Conservation (phyloP, 2,113 vertebrate species). For the Tachycineta bicolor region DNA sequence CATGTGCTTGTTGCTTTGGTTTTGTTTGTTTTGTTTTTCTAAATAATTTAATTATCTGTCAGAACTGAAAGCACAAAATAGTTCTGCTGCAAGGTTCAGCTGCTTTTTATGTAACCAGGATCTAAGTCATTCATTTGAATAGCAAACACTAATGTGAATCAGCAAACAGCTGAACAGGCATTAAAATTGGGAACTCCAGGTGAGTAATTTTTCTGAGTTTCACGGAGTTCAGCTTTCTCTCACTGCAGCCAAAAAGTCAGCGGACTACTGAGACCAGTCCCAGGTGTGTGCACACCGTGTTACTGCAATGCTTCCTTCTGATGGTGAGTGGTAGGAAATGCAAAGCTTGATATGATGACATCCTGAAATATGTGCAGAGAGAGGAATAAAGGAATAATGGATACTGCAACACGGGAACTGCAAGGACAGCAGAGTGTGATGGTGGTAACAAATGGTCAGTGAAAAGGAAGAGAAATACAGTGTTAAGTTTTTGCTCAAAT, state of each 20-base stretch:
- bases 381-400: neutral
- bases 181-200: neutral
- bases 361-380: neutral
- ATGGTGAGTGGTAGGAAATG: neutral
- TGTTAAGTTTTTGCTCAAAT: neutral
- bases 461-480: neutral
- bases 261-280: neutral
- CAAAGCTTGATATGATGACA: neutral
- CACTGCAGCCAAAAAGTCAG: neutral
- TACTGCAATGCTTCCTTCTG: neutral
- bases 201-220: neutral
- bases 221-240: neutral
- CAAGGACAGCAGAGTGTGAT: neutral
- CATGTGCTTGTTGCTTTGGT: neutral
- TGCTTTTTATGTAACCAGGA: neutral
- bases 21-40: neutral
- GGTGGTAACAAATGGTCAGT: neutral
- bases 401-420: neutral
- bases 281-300: neutral
- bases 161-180: neutral
- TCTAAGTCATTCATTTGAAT: neutral
- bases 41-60: neutral
- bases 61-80: neutral
- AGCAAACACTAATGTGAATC: neutral
- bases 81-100: neutral